Base-by-base conservation (phyloP, 2,113 vertebrate species). In the Petrocephalus microphthalmus region DNA sequence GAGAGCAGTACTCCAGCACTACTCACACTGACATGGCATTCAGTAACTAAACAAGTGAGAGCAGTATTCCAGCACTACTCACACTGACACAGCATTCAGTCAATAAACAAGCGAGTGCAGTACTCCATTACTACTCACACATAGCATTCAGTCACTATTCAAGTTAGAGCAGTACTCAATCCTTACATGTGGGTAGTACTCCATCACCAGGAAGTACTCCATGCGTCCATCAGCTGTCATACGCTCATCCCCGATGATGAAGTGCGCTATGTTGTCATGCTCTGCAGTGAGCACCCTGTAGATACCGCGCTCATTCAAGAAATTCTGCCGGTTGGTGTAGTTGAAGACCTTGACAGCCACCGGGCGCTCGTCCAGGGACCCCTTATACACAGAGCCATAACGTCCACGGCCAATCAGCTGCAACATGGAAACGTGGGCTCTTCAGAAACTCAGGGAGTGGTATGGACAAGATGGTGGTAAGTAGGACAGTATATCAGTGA, bases 271-370 rank as follows among this genome's bases (percentile, higher is more conserved):
- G 92, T 98, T 99, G 64, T 98, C 97, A 25, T 99, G 98, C 89
- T 99, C 98, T 95, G 99, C 97, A 92, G 99, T 95, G 13, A 98
- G 98, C 37, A 98, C 96, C 89, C 97, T 96, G 93, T 99, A 99
- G 94, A 99, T 99, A 90, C 97, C 97, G 91, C 97, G 97, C 90
- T 99, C 98, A 54, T 99, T 99, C 87, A 98, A 93, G 90, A 98
- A 99, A 94, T 99, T 99, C 93, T 99, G 98, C 7, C 98, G 97
- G 91, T 99, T 99, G 56, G 96, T 94, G 89, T 97, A 98, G 4
- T 96, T 97, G 94, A 99, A 99, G 0, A 99, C 96, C 95, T 99
- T 99, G 17, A 99, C 98, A 13, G 98, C 98, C 45, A 99, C 98
- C 0, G 97, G 97, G 17, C 95, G 97, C 83, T 99, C 98, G 89